A percentile compares a stretch with the other conserved stretches of the same genome.
Evolutionary conservation across 1,140 invertebrate genomes (phyloP).

Genomic region (Leptinotarsa lineolata): DNA sequence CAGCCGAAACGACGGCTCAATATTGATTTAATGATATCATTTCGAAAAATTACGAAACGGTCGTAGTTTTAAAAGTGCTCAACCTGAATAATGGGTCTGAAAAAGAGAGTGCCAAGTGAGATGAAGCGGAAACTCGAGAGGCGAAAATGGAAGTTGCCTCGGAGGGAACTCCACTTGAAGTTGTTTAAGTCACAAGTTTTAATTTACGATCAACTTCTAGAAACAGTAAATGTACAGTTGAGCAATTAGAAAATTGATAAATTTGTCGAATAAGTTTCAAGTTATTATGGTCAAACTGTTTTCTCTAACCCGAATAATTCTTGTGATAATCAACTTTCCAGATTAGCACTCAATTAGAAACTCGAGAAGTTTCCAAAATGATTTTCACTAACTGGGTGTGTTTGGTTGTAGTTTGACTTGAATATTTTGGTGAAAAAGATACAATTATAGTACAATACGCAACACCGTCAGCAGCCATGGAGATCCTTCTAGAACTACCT

Average conservation of each 20-base stretch:
- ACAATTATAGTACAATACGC: too few species aligned
- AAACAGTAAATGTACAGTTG: constrained; percentile 35
- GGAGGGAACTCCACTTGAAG: constrained; percentile 29
- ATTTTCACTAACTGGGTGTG: too few species aligned
- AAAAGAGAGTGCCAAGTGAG: constrained; percentile 23
- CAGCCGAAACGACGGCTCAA: not conserved
- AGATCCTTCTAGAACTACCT: too few species aligned
- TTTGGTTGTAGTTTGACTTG: too few species aligned
- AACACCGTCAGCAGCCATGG: too few species aligned
- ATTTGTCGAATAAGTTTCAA: constrained; percentile 22
- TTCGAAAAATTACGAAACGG: constrained; percentile 26
- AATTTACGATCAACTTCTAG: constrained; percentile 40
- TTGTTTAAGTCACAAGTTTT: constrained; percentile 38
- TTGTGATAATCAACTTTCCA: constrained; percentile 11
- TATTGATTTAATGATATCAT: constrained; percentile 34
- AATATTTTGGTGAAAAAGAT: too few species aligned
- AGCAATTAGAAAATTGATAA: constrained; percentile 36
- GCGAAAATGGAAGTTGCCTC: constrained; percentile 28
- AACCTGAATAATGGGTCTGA: constrained; percentile 28
- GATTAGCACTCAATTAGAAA: constrained; percentile 10
- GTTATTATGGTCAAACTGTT: constrained; percentile 10
- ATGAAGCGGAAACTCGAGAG: constrained; percentile 28
- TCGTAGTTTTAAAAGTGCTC: constrained; percentile 21
- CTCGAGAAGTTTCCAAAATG: not conserved
- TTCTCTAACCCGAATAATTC: constrained; percentile 9